Percentiles rank a stretch among this genome's conserved stretches.
phyloP scores from a whole-genome alignment of 1,140 invertebrate species.

The Drosophila hydei region DNA sequence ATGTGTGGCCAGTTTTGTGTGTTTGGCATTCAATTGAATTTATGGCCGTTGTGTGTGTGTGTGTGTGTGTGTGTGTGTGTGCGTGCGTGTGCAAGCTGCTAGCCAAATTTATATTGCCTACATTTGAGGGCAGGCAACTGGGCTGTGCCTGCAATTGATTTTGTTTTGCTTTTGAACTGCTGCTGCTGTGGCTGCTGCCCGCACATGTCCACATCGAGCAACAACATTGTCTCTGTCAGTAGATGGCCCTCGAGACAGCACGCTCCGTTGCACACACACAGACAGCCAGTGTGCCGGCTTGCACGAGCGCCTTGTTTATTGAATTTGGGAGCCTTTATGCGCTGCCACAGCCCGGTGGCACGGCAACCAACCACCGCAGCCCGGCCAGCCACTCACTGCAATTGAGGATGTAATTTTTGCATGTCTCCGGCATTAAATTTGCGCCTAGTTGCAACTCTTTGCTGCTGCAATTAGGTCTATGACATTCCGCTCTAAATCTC shows the following conservation, averaged over 20 bases:
- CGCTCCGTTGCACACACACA: constrained; percentile 46
- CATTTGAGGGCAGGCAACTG: constrained; percentile 45
- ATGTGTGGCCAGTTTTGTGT: constrained; percentile 66
- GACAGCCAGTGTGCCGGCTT: constrained; percentile 33
- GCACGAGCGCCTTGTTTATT: constrained; percentile 78
- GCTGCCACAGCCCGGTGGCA: constrained; percentile 17
- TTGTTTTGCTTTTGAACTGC: constrained; percentile 60
- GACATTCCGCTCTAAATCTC: constrained; percentile 80
- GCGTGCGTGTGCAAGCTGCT: constrained; percentile 50
- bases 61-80: constrained; percentile 17
- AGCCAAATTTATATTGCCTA: constrained; percentile 78
- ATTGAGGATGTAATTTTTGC: constrained; percentile 80
- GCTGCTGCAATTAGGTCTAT: constrained; percentile 74
- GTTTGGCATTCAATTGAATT: constrained; percentile 71
- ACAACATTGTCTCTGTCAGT: constrained; percentile 56
- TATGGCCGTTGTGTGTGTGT: constrained; percentile 33
- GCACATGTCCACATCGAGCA: constrained; percentile 16
- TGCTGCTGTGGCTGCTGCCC: constrained; percentile 13
- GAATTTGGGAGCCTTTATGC: constrained; percentile 65
- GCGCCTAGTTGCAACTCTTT: constrained; percentile 37
- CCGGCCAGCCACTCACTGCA: constrained; percentile 37
- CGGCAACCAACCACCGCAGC: constrained; percentile 4
- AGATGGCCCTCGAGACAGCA: constrained; percentile 36
- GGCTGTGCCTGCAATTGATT: constrained; percentile 66
- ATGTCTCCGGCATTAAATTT: constrained; percentile 81